Percentiles rank a stretch among this genome's conserved stretches.
phyloP scores from a whole-genome alignment of 2,113 vertebrate species.

The Mormoops blainvillei region DNA sequence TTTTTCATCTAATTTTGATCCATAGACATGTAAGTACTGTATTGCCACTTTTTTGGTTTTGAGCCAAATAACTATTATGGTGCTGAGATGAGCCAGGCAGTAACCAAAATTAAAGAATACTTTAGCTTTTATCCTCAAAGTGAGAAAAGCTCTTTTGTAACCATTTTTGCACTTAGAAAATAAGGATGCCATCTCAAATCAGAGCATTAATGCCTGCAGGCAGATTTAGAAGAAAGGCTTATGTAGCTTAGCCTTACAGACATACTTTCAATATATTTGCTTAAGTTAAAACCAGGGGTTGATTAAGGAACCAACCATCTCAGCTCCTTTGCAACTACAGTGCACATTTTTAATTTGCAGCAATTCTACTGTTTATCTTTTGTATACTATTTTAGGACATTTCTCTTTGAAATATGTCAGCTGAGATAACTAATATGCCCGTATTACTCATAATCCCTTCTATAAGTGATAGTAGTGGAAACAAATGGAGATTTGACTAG shows the following conservation, averaged over 20 bases:
- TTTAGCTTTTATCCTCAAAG: constrained; percentile 82
- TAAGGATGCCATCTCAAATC: constrained; percentile 78
- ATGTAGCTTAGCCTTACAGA: constrained; percentile 74
- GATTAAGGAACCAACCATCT: constrained; percentile 61
- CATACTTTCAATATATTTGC: constrained; percentile 67
- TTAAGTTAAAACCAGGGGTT: constrained; percentile 70
- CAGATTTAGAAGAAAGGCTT: constrained; percentile 81
- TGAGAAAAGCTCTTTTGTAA: constrained; percentile 80
- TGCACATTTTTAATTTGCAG: constrained; percentile 63
- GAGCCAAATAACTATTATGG: constrained; percentile 82
- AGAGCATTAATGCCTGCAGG: constrained; percentile 77
- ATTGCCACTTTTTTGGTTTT: constrained; percentile 79
- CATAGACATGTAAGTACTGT: constrained; percentile 81
- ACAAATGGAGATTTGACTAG: constrained; percentile 49
- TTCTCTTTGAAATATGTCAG: constrained; percentile 70
- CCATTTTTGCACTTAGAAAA: constrained; percentile 82
- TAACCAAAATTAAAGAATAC: constrained; percentile 83
- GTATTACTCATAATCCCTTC: constrained; percentile 59
- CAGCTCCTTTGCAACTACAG: constrained; percentile 59
- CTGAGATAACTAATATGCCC: constrained; percentile 60
- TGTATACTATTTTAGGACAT: constrained; percentile 49
- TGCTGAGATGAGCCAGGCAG: constrained; percentile 79
- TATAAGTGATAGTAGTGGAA: constrained; percentile 51
- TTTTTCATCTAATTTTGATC: constrained; percentile 89
- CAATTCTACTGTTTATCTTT: constrained; percentile 62